Evolutionary conservation across 35 echinoderm and acorn worm genomes (phyloP).

Genomic region (Acanthaster planci): DNA sequence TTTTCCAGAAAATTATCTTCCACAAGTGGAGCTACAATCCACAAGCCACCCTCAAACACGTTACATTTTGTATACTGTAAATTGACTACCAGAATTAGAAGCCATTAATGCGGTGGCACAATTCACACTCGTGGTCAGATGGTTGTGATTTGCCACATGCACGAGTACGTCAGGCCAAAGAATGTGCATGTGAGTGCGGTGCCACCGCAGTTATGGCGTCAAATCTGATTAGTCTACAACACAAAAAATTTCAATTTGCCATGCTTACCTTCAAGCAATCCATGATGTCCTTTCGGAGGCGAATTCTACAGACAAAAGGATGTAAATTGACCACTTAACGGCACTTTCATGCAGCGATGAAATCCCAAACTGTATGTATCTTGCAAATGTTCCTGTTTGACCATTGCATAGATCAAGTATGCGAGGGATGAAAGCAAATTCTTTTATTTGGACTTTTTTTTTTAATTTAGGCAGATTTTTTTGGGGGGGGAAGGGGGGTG

Average conservation of each 20-base stretch:
- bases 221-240: too few species aligned
- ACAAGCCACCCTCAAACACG: not conserved
- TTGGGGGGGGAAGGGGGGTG: not conserved
- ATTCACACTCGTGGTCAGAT: not conserved
- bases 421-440: too few species aligned
- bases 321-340: not conserved
- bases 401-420: not conserved
- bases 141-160: too few species aligned
- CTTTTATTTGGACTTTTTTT: not conserved
- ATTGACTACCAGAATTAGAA: too few species aligned
- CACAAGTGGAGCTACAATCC: not conserved
- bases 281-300: slow-evolving; percentile 29
- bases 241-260: not conserved
- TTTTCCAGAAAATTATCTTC: too few species aligned
- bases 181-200: too few species aligned
- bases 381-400: not conserved
- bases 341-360: not conserved
- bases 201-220: too few species aligned
- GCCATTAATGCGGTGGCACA: not conserved
- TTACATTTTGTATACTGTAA: not conserved
- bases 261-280: slow-evolving; percentile 40
- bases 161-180: too few species aligned
- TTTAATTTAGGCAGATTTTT: not conserved
- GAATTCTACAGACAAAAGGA: slow-evolving; percentile 13
- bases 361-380: not conserved